phyloP scores from a whole-genome alignment of 2,113 vertebrate species.

The Cephalopholis sonnerati region DNA sequence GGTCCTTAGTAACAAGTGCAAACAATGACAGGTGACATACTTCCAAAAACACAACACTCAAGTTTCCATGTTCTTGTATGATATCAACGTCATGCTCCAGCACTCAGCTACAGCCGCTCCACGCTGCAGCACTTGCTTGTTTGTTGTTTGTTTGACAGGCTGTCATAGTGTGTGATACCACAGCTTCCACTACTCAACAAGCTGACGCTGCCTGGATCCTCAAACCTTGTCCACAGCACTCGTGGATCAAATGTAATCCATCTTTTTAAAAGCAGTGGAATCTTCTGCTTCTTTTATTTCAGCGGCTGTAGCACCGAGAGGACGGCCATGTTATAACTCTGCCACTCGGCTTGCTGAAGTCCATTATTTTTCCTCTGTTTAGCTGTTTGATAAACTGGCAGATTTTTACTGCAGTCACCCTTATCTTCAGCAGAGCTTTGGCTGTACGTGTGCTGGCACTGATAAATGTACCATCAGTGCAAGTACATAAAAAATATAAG shows the following conservation, averaged over 20 bases:
- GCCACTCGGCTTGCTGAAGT: too few species aligned
- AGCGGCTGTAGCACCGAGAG: too few species aligned
- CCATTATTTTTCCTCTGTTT: neutral
- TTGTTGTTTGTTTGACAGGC: constrained; percentile 2
- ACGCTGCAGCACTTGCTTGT: neutral
- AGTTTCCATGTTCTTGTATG: neutral
- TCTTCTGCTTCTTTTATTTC: neutral
- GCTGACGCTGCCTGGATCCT: neutral
- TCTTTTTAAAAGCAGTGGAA: neutral
- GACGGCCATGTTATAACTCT: too few species aligned
- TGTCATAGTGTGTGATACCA: neutral
- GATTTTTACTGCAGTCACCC: neutral
- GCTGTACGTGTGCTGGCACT: neutral
- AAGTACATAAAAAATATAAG: neutral
- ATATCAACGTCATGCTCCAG: neutral
- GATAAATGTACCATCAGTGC: neutral
- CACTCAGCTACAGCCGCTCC: neutral
- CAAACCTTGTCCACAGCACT: neutral
- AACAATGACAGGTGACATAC: neutral
- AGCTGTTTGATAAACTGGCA: neutral
- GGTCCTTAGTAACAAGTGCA: neutral
- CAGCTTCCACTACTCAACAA: neutral
- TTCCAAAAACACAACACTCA: neutral
- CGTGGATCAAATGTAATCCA: neutral
- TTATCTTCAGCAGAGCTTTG: neutral